A percentile compares a stretch with the other conserved stretches of the same genome.
These are phyloP conservation scores for Aphaenogaster rudis DNA, from an alignment of 1,140 invertebrate species.

Conservation along the genomic window DNA sequence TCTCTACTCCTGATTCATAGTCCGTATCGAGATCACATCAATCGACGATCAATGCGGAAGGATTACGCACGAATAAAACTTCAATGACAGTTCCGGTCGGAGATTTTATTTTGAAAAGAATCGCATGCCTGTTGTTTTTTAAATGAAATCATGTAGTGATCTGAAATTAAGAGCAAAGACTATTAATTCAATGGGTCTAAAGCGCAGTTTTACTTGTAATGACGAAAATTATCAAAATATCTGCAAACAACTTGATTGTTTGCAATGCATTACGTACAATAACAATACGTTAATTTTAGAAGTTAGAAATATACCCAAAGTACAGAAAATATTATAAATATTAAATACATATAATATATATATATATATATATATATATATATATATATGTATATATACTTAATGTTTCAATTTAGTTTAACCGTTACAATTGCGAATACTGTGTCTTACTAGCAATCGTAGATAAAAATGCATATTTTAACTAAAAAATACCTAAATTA, in stretches of 20 bases:
- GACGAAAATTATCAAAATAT: neutral
- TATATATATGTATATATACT: neutral
- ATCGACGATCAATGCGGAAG: conserved; percentile 34
- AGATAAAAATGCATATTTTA: neutral
- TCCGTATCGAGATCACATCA: conserved; percentile 44
- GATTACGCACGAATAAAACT: neutral
- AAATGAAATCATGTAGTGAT: neutral
- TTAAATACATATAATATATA: neutral
- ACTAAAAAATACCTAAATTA: neutral
- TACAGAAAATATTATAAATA: neutral
- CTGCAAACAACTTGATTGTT: neutral
- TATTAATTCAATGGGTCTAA: neutral
- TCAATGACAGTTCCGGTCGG: neutral
- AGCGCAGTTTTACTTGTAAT: neutral
- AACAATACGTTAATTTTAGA: neutral
- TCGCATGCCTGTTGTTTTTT: neutral
- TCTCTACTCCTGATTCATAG: conserved; percentile 22
- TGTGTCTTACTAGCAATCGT: neutral
- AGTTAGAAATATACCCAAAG: neutral
- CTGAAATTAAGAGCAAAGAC: neutral
- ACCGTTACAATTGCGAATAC: neutral
- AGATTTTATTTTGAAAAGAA: conserved; percentile 24
- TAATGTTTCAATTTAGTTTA: neutral
- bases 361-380: neutral
- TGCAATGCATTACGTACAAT: neutral